Evolutionary conservation across 2,113 vertebrate species (phyloP), one percentile per base, ranked within the genome.

Genomic region (Urocolius indicus): DNA sequence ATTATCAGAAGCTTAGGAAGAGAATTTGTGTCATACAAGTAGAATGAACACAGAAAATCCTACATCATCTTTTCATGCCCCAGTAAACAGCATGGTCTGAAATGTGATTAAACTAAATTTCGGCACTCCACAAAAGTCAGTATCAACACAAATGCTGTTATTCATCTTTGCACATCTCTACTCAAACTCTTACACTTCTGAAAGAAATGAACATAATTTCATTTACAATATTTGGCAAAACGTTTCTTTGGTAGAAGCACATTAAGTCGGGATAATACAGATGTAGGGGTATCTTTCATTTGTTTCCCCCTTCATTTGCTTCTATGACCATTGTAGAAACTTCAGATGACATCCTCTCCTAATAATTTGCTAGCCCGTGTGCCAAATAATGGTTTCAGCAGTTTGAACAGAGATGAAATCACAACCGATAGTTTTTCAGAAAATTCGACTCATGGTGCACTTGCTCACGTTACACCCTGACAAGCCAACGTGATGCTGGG

Each of bases 361-460:
- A 87, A 73, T 97, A 96, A 96, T 96, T 97, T 93, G 89, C 89
- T 91, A 94, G 93, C 80, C 93, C 94, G 97, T 97, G 96, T 97
- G 95, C 90, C 89, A 96, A 97, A 96, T 86, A 97, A 97, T 75
- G 87, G 74, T 83, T 96, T 94, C 75, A 68, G 91, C 46, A 43
- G 96, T 97, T 91, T 96, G 90, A 97, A 96, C 8, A 97, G 87
- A 86, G 54, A 62, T 96, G 94, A 97, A 97, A 95, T 96, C 84
- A 87, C 58, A 94, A 66, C 68, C 73, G 79, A 65, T 88, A 92
- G 97, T 91, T 90, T 78, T 95, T 97, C 94, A 96, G 90, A 61
- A 93, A 94, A 95, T 88, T 87, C 93, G 95, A 81, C 91, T 94
- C 62, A n/a, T 19, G 57, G 59, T 8, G 20, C 87, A 94, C 86